Percentiles rank a stretch among this genome's conserved stretches.
phyloP scores from a whole-genome alignment of 2,797 vertebrate genomes.

The Gobio occitaniae region DNA sequence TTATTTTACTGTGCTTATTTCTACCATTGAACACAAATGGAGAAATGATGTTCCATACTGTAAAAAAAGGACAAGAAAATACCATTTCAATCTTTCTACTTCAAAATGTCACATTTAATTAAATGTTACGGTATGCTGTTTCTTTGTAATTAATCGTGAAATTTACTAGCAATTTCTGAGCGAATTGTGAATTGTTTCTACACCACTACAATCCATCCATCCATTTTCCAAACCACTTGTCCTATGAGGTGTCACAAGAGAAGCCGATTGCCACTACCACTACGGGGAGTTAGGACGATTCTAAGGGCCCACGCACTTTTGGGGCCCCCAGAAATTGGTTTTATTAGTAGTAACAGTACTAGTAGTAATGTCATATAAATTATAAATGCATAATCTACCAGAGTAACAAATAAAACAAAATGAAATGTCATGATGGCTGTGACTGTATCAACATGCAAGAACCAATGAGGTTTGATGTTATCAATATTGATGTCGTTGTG shows the following conservation, averaged over 20 bases:
- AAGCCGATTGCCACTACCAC: background rate
- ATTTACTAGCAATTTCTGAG: background rate
- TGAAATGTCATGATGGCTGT: background rate
- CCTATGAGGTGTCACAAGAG: background rate
- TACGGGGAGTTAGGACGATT: too few relatives aligned
- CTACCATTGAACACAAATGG: background rate
- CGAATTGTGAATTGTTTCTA: background rate
- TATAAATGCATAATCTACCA: too few relatives aligned
- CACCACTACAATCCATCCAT: background rate
- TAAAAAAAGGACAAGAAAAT: background rate
- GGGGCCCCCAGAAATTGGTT: too few relatives aligned
- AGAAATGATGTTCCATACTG: background rate
- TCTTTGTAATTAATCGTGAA: background rate
- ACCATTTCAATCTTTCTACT: background rate
- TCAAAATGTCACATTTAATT: background rate
- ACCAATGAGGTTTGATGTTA: background rate
- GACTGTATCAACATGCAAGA: background rate
- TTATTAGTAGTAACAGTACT: too few relatives aligned
- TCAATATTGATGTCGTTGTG: background rate
- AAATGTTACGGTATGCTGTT: background rate
- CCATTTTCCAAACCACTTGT: background rate
- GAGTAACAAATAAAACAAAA: too few relatives aligned
- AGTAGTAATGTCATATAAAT: too few relatives aligned
- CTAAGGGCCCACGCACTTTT: too few relatives aligned
- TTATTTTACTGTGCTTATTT: background rate